Percentiles rank a stretch among this genome's conserved stretches.
Evolutionary conservation across 2,888 invertebrate genomes (phyloP).

Genomic region (Nephrotoma appendiculata): DNA sequence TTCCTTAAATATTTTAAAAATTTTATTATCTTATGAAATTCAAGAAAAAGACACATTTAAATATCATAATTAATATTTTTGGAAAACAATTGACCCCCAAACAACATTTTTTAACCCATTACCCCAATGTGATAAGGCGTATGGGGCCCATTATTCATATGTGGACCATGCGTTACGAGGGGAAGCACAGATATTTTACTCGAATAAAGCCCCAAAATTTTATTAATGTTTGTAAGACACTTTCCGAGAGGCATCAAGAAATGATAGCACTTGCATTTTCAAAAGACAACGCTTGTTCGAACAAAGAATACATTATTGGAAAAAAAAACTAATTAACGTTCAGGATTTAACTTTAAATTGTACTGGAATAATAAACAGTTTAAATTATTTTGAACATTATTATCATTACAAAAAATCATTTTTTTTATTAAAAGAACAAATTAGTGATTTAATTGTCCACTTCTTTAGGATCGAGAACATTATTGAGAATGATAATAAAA

Average conservation of each 20-base stretch:
- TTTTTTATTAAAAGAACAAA: not conserved
- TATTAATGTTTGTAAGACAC: not conserved
- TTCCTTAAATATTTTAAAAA: not conserved
- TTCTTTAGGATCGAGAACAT: no score
- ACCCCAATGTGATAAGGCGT: constrained; percentile 10
- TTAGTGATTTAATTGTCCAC: no score
- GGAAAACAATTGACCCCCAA: constrained; percentile 5
- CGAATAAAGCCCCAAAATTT: not conserved
- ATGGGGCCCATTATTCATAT: constrained; percentile 12
- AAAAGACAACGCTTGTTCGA: not conserved
- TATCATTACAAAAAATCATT: not conserved
- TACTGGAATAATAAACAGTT: not conserved
- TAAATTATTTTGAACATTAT: not conserved
- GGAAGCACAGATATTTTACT: constrained; percentile 11
- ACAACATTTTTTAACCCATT: constrained; percentile 12
- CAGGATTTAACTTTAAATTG: not conserved
- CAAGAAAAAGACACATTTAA: not conserved
- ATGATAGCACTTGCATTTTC: not conserved
- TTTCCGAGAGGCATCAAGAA: not conserved
- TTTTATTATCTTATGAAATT: not conserved
- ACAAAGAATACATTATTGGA: not conserved
- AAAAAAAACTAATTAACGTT: not conserved
- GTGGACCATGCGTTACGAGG: constrained; percentile 15
- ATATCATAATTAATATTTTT: not conserved
- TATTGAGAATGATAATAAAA: no score